Conservation (phyloP, 2,113 vertebrate genomes). For the Ammodytes dubius region DNA sequence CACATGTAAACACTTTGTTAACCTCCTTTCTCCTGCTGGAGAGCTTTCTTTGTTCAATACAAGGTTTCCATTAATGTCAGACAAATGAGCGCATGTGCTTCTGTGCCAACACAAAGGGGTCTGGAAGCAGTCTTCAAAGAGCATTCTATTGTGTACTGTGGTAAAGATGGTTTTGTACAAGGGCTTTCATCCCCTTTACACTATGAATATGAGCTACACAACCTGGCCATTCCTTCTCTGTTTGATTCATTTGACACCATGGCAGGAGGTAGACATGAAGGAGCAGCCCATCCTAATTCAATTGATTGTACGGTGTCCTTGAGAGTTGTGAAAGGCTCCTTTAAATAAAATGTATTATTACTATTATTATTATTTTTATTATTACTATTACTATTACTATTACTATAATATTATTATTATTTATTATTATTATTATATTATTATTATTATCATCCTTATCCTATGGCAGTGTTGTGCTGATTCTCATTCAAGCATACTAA, state of each 20-base stretch:
- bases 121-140: neutral
- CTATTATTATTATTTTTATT: too few species aligned
- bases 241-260: conserved; percentile 25
- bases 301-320: too few species aligned
- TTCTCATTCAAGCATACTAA: neutral
- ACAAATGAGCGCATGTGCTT: neutral
- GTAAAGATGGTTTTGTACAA: neutral
- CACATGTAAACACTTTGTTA: conserved; percentile 28
- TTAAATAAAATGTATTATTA: too few species aligned
- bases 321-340: too few species aligned
- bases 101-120: neutral
- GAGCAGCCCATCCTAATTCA: neutral
- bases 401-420: too few species aligned
- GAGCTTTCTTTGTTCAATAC: neutral
- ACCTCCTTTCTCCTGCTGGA: neutral
- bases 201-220: neutral
- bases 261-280: conserved; percentile 9
- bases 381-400: too few species aligned
- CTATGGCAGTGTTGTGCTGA: neutral
- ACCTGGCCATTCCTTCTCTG: neutral
- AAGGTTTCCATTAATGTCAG: conserved; percentile 14
- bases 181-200: neutral
- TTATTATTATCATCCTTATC: too few species aligned
- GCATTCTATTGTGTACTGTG: neutral
- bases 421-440: too few species aligned